Evolutionary conservation across 2,113 vertebrate genomes (phyloP), one percentile per base, ranked within the genome.

Genomic region (Urocynchramus pylzowi): DNA sequence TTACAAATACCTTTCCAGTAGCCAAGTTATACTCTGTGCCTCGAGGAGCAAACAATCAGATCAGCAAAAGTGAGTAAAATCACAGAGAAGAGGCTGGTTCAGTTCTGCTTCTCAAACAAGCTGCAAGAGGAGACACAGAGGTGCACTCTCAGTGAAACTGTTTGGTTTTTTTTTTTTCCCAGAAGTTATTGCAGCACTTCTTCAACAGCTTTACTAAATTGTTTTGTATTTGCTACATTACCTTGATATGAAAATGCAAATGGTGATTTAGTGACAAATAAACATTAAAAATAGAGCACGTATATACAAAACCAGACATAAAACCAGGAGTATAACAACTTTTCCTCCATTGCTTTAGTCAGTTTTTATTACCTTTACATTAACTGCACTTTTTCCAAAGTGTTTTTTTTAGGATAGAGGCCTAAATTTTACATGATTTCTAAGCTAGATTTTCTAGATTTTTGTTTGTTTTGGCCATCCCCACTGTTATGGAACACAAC

Each of bases 401-500:
- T 42, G 26, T 27, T 76, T 64, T 76, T 64, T 84, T 37, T 30
- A 44, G 44, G 79, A 47, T 2, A 54, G 30, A 86, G 24, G 28
- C 33, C 44, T 80, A 52, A 14, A 68, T 82, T 69, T 63, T 49
- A 10, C 31, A 2, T 23, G 12, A 31, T n/a, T 61, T 67, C 35
- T 44, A 31, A 70, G 81, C 20, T 3, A 74, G 59, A n/a, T 84
- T 84, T 68, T 71, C 23, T 37, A 37, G 23, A 8, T 59, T 26
- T 60, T 37, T 57, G 10, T 31, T 52, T 52, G 10, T 23, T 22
- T 37, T 53, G 10, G 35, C 90, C 71, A 74, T 13, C 42, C 52
- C 16, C 84, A 57, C 22, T 71, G 26, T 3, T 57, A 60, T 11
- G 37, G 37, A 44, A 19, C 18, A 71, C 0, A 0, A 3, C 1